Base-by-base conservation (phyloP, 2,888 invertebrate species). In the Dicyrtomina minuta region DNA sequence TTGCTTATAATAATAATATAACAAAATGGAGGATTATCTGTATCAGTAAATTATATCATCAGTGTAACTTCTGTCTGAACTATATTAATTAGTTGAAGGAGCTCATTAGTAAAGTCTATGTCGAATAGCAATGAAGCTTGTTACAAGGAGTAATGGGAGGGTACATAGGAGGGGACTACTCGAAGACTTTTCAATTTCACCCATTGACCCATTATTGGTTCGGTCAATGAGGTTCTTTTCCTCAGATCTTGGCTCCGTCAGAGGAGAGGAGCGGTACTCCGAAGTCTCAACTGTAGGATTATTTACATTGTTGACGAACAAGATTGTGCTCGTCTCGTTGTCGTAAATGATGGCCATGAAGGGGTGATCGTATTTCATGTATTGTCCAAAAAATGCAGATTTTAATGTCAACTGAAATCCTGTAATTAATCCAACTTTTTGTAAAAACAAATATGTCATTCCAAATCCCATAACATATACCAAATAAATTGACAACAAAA, bases 311-410 rank as follows among this genome's bases (percentile, higher is more conserved):
- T 49, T 58, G 10, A 66, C 44, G 15, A 66, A 66, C 41, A 66
- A 17, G 46, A 49, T 3, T 39, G 46, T 58, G 22, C 22, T 49
- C 17, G 66, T 66, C 2, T 10, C 12, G 20, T 66, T 66, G 66
- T 49, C 58, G 56, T 46, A 59, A 59, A 76, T 74, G 22, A 43
- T 24, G n/a, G 72, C 70, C 13, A 67, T 24, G 61, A 76, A 74
- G 17, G 70, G 70, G 44, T 71, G 72, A 10, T 72, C 62, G 5
- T 61, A 55, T 4, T 27, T 27, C 20, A 71, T 13, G 17, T 10
- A 10, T 26, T 46, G 1, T 17, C 53, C 53, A 3, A 51, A 24
- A 27, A 46, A 22, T n/a, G 51, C 65, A 62, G 61, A 61, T 61
- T 69, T 72, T 53, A 72, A 39, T 13, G 61, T 69, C 44, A 72